Conservation (phyloP, 1,140 invertebrate genomes). For the Drosophila murphyi region DNA sequence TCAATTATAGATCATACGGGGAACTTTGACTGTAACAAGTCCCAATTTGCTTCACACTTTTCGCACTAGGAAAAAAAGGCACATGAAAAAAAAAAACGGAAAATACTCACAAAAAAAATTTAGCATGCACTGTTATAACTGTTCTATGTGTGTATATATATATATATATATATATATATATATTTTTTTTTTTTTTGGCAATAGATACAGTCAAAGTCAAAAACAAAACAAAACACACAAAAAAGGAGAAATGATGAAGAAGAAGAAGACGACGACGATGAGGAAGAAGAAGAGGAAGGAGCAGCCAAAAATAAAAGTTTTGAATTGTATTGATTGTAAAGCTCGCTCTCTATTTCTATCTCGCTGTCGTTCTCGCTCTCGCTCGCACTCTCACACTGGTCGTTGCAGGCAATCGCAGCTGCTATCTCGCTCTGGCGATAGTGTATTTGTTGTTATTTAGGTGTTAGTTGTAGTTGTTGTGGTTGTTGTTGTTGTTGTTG, state of each 20-base stretch:
- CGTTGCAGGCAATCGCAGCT: neutral
- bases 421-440: constrained; percentile 37
- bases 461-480: constrained; percentile 10
- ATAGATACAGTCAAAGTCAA: constrained; percentile 15
- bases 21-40: neutral
- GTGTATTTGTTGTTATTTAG: constrained; percentile 32
- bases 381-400: constrained; percentile 21
- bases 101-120: neutral
- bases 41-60: neutral
- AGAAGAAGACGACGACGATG: neutral
- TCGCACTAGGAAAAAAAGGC: constrained; percentile 15
- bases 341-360: constrained; percentile 19
- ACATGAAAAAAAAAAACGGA: constrained; percentile 32
- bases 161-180: constrained; percentile 25
- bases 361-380: constrained; percentile 8
- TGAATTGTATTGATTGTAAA: constrained; percentile 60
- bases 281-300: neutral
- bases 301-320: constrained; percentile 2
- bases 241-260: neutral
- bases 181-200: constrained; percentile 15
- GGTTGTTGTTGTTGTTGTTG: constrained; percentile 13
- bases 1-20: too few species aligned
- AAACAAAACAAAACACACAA: constrained; percentile 15
- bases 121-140: neutral
- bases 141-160: constrained; percentile 26